These are phyloP conservation scores for Austrofundulus limnaeus DNA, from an alignment of 2,113 vertebrate species.

Conservation along the genomic window DNA sequence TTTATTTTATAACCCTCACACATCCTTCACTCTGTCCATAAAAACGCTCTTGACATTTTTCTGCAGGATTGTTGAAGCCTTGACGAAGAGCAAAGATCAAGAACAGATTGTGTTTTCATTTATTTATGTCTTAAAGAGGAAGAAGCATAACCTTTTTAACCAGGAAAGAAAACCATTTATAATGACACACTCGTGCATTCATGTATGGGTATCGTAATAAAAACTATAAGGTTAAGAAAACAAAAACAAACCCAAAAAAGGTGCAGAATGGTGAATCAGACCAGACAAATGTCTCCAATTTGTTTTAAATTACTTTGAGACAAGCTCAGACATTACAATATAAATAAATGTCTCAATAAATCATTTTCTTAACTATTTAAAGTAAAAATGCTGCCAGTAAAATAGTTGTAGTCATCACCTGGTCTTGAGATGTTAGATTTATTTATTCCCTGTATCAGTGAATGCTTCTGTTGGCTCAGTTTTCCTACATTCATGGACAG, in stretches of 20 bases:
- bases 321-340: too few relatives aligned
- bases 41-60: slow-evolving; percentile 55
- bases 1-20: slow-evolving; percentile 45
- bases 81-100: slow-evolving; percentile 35
- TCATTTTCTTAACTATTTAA: too few relatives aligned
- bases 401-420: neutral
- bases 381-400: neutral
- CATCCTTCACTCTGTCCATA: slow-evolving; percentile 20
- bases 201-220: too few relatives aligned
- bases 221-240: too few relatives aligned
- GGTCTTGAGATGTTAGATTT: slow-evolving; percentile 25
- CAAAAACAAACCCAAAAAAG: too few relatives aligned
- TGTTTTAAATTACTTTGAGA: too few relatives aligned
- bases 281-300: too few relatives aligned
- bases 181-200: too few relatives aligned
- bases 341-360: too few relatives aligned
- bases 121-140: slow-evolving; percentile 12
- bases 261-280: too few relatives aligned
- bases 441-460: slow-evolving; percentile 31
- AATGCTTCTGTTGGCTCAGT: slow-evolving; percentile 44
- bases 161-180: slow-evolving; percentile 9
- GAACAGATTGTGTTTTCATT: slow-evolving; percentile 26
- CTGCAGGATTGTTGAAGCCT: slow-evolving; percentile 31
- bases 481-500: slow-evolving; percentile 47
- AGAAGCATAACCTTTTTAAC: slow-evolving; percentile 13